A percentile compares a stretch with the other conserved stretches of the same genome.
Evolutionary conservation across 92 coral and sea anemone species (phyloP).

Genomic region (Nematostella vectensis): DNA sequence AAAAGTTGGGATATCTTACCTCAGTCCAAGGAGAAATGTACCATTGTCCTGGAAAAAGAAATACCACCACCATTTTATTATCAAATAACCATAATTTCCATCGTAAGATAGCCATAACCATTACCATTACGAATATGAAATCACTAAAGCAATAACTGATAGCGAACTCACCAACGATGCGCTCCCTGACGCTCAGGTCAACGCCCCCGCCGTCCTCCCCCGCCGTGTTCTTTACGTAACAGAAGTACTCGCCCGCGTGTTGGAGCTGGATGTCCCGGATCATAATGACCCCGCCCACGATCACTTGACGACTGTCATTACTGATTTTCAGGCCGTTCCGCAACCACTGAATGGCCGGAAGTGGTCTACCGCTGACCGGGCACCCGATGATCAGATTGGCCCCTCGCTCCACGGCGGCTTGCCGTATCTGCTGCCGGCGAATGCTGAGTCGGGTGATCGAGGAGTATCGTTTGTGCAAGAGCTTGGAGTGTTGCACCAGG

Average conservation of each 20-base stretch:
- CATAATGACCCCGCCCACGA: conserved; percentile 49
- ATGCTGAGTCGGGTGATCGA: conserved; percentile 40
- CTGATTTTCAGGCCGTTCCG: conserved; percentile 43
- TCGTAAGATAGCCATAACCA: too few relatives aligned
- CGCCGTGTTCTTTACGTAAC: conserved; percentile 60
- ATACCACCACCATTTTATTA: too few relatives aligned
- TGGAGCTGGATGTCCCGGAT: conserved; percentile 36
- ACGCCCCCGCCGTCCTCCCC: conserved; percentile 63
- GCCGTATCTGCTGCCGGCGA: conserved; percentile 20
- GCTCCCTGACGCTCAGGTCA: conserved; percentile 38
- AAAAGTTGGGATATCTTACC: too few relatives aligned
- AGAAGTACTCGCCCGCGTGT: conserved; percentile 68
- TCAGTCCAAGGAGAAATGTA: conserved; percentile 60
- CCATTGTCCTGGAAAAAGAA: conserved; percentile 44
- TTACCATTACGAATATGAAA: too few relatives aligned
- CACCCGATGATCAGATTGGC: conserved; percentile 57
- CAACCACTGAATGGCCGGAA: conserved; percentile 52
- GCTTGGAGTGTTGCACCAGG: conserved; percentile 19
- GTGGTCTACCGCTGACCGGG: conserved; percentile 64
- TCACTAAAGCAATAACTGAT: too few relatives aligned
- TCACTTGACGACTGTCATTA: conserved; percentile 55
- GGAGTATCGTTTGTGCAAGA: conserved; percentile 25
- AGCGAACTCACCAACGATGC: conserved; percentile 47
- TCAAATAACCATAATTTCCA: too few relatives aligned
- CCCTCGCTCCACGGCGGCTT: conserved; percentile 44